Base-by-base conservation (phyloP, 2,113 vertebrate genomes). In the Noturus placidus region DNA sequence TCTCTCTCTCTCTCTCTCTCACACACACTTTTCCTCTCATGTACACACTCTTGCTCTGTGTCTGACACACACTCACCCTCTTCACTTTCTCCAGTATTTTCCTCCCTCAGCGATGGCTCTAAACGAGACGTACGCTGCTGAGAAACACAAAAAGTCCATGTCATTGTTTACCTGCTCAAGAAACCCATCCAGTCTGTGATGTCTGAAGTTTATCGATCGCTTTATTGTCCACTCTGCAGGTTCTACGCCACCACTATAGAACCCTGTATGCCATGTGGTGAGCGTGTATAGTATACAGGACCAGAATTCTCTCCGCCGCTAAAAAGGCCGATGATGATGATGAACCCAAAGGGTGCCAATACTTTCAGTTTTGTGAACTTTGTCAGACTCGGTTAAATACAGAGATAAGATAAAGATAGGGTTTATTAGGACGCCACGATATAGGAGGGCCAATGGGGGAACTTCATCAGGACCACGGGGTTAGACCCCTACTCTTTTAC, bases 41-140 rank as follows among this genome's bases (percentile, higher is more conserved):
- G n/a, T 56, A 79, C 77, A 56, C 77, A 56, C 76, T 78, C 46
- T 78, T n/a, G 46, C 76, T 52, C 46, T 30, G 74, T 78, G 46
- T 78, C 46, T 50, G 65, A n/a, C 82, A 46, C 67, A 56, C 7
- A 38, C 63, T 38, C 38, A 22, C 82, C 38, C 67, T 82, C 35
- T 63, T 52, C 76, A 83, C 65, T 84, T 87, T 65, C 86, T 89
- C 76, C 0, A 33, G 65, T 50, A 7, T 56, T 42, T 7, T 4
- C 1, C 46, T 30, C 74, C 5, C 46, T 3, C 46, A 78, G 27
- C 46, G 3, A 52, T 30, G 46, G 27, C 4, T 17, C 46, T 78
- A 33, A 52, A 78, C 4, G 20, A 50, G 72, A 50, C 13, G 27
- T 27, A 76, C 20, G 25, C 42, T 50, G 14, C 15, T 17, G 46